A percentile compares a stretch with the other conserved stretches of the same genome.
Conservation (phyloP, 1,140 invertebrate genomes). For the Vanessa atalanta region DNA sequence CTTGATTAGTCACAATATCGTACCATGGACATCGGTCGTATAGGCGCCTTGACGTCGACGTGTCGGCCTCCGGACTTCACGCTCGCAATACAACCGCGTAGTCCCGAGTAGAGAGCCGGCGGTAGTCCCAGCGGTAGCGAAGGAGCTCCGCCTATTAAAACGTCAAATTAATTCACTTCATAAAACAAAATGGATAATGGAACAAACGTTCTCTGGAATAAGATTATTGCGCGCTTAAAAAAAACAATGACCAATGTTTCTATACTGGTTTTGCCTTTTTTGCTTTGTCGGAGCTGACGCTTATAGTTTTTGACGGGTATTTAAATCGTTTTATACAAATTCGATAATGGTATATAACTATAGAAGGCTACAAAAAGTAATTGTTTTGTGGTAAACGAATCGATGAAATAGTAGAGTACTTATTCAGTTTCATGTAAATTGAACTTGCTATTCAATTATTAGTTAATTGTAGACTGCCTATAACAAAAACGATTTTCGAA, state of each 20-base stretch:
- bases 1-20: slow-evolving; percentile 61
- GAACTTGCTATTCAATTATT: no score
- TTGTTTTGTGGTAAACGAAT: no score
- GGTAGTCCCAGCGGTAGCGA: slow-evolving; percentile 75
- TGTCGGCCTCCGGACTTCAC: slow-evolving; percentile 74
- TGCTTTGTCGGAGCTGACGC: slow-evolving; percentile 14
- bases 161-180: slow-evolving; percentile 42
- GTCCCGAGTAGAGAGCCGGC: slow-evolving; percentile 68
- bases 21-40: slow-evolving; percentile 64
- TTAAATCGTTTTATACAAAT: slow-evolving; percentile 13
- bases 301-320: slow-evolving; percentile 4
- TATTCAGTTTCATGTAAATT: no score
- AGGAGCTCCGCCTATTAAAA: slow-evolving; percentile 73
- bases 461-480: no score
- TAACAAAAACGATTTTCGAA: no score
- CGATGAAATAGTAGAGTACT: not conserved
- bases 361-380: not conserved
- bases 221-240: slow-evolving; percentile 31
- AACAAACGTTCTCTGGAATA: slow-evolving; percentile 29
- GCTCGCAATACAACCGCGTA: slow-evolving; percentile 74
- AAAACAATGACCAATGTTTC: slow-evolving; percentile 30
- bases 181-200: slow-evolving; percentile 35
- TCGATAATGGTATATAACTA: not conserved
- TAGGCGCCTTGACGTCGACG: slow-evolving; percentile 70
- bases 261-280: slow-evolving; percentile 26